phyloP scores from a whole-genome alignment of 2,797 vertebrate genomes.

The Choloepus didactylus region DNA sequence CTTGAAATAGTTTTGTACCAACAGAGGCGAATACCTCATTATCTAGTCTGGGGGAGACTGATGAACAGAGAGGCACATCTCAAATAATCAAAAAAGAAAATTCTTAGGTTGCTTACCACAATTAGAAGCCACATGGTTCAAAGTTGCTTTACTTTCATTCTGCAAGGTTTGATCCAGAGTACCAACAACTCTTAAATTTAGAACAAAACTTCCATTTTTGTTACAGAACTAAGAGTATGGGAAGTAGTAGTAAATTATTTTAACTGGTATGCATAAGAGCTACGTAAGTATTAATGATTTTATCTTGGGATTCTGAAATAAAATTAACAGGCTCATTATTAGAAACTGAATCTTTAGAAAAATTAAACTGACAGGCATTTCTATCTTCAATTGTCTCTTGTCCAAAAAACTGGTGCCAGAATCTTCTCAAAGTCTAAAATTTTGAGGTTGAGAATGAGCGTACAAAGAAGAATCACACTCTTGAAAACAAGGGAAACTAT shows the following conservation, averaged over 20 bases:
- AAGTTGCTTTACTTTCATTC: conserved; percentile 36
- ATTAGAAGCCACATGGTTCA: conserved; percentile 1
- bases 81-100: neutral
- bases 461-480: neutral
- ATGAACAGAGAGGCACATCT: conserved; percentile 5
- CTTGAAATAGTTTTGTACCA: conserved; percentile 9
- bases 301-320: conserved; percentile 55
- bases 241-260: neutral
- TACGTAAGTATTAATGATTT: conserved; percentile 46
- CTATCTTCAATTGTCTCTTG: conserved; percentile 3
- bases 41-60: neutral
- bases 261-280: conserved; percentile 28
- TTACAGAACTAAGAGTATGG: conserved; percentile 39
- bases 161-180: conserved; percentile 57
- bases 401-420: neutral
- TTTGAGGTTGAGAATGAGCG: conserved; percentile 16
- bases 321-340: conserved; percentile 64
- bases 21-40: neutral
- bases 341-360: conserved; percentile 21
- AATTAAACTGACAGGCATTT: conserved; percentile 38
- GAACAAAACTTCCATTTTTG: conserved; percentile 56
- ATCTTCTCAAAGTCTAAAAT: conserved; percentile 45
- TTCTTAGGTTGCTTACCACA: neutral
- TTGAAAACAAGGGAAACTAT: neutral
- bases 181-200: conserved; percentile 54